Percentiles rank a stretch among this genome's conserved stretches.
Evolutionary conservation across 2,888 invertebrate species (phyloP).

Genomic region (Folsomia manolachei): DNA sequence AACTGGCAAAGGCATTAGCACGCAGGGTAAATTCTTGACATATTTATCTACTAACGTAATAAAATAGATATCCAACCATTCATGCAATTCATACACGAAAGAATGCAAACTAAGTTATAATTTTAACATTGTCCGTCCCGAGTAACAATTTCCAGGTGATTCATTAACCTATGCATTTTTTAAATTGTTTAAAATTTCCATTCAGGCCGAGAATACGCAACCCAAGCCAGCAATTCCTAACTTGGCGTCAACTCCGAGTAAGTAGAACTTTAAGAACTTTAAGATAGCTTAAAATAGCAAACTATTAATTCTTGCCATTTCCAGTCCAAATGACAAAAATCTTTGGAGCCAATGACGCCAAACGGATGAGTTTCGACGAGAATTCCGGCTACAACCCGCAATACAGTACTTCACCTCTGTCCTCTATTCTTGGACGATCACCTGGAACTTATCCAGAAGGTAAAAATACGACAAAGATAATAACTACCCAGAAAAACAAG

Average conservation of each 20-base stretch:
- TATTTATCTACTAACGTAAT: no score
- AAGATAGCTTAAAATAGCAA: neutral
- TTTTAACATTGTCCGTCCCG: no score
- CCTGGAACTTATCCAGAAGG: slow-evolving; percentile 8
- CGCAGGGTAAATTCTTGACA: slow-evolving; percentile 30
- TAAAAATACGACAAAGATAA: no score
- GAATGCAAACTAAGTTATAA: no score
- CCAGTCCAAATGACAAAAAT: slow-evolving; percentile 10
- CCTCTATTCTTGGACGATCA: slow-evolving; percentile 17
- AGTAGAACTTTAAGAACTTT: neutral
- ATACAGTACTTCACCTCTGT: slow-evolving; percentile 22
- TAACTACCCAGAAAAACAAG: neutral
- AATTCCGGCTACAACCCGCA: slow-evolving; percentile 17
- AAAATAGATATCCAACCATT: no score
- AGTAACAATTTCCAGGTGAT: no score
- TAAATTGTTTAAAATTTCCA: slow-evolving; percentile 17
- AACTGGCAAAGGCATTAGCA: slow-evolving; percentile 19
- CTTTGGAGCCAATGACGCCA: slow-evolving; percentile 30
- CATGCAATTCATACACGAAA: no score
- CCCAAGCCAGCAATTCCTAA: neutral
- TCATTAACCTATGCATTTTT: slow-evolving; percentile 9
- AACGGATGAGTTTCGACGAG: slow-evolving; percentile 37
- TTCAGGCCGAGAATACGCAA: slow-evolving; percentile 28
- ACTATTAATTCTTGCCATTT: no score
- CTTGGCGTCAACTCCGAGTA: slow-evolving; percentile 18